phyloP scores from a whole-genome alignment of 2,797 vertebrate species.

The Gastrophryne carolinensis region DNA sequence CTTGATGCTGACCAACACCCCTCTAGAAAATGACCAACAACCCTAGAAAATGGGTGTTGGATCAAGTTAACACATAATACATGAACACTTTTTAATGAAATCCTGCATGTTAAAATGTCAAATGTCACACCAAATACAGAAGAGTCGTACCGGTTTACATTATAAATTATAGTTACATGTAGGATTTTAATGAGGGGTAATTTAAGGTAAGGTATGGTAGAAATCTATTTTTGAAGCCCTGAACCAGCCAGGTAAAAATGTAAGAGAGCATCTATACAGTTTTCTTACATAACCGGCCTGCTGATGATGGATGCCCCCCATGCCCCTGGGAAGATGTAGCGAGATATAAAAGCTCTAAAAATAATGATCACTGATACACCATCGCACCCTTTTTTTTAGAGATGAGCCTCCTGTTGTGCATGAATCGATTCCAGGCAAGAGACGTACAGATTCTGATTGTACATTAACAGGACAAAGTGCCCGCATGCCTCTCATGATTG shows the following conservation, averaged over 20 bases:
- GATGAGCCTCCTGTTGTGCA: background rate
- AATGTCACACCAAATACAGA: no score
- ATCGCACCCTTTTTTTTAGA: background rate
- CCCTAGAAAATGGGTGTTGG: no score
- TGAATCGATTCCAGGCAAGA: background rate
- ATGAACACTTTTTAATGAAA: no score
- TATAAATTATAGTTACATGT: no score
- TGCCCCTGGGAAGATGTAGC: background rate
- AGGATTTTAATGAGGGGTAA: background rate
- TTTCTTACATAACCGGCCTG: background rate
- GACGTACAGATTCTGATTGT: background rate
- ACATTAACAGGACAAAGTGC: background rate
- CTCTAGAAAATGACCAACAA: no score
- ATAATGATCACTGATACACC: background rate
- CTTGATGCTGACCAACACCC: no score
- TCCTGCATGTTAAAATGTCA: no score
- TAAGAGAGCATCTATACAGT: background rate
- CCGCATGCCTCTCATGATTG: background rate
- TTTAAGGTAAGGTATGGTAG: background rate
- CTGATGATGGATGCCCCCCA: background rate
- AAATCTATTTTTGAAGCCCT: background rate
- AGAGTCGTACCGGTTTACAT: no score
- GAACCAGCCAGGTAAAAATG: background rate
- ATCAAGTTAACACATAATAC: no score
- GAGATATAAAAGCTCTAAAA: slow-evolving; percentile 1